These are phyloP conservation scores for Psilanteris sp. DNA, from an alignment of 1,140 invertebrate species.

Conservation along the genomic window DNA sequence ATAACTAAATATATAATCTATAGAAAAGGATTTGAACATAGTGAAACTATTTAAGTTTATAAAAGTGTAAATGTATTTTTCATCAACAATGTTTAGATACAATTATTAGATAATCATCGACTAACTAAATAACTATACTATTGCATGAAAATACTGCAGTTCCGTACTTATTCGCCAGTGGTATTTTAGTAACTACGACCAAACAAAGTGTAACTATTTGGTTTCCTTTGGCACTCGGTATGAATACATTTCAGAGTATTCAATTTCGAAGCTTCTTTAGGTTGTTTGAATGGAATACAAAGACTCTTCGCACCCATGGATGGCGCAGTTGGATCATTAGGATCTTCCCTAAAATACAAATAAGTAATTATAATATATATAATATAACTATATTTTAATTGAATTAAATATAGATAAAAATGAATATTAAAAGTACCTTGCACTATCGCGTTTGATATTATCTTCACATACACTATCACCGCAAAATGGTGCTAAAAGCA, in stretches of 20 bases:
- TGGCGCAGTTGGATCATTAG: conserved; percentile 88
- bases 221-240: conserved; percentile 21
- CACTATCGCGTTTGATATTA: conserved; percentile 96
- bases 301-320: conserved; percentile 99
- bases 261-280: conserved; percentile 82
- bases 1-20: no score
- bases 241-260: conserved; percentile 84
- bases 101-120: no score
- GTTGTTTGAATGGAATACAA: conserved; percentile 97
- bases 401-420: background rate
- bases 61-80: conserved; percentile 25
- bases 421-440: conserved; percentile 82
- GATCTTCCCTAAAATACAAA: conserved; percentile 80
- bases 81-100: conserved; percentile 7
- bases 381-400: conserved; percentile 2
- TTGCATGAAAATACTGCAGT: no score
- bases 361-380: no score
- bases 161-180: no score
- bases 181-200: conserved; percentile 48
- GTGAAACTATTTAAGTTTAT: conserved; percentile 22
- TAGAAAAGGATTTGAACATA: no score
- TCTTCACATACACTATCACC: conserved; percentile 94
- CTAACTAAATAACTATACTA: no score
- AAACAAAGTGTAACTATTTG: conserved; percentile 30
- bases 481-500: conserved; percentile 97